Base-by-base conservation (phyloP, 2,113 vertebrate genomes). In the Carollia perspicillata region DNA sequence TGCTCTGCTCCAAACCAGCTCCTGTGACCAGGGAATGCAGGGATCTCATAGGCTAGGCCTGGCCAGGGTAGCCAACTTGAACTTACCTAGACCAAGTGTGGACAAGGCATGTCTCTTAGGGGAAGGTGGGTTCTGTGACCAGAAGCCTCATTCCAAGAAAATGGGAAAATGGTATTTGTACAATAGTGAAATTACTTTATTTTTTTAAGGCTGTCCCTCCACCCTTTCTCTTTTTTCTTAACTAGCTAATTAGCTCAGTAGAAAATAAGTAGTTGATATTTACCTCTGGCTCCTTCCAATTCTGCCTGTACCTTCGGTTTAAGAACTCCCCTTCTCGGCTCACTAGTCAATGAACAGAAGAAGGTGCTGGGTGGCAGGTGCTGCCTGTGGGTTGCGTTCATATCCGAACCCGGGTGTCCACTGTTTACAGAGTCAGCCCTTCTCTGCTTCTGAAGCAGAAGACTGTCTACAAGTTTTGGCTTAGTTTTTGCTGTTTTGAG, bases 401-500 rank as follows among this genome's bases (percentile, higher is more conserved):
- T 2, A n/a, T 72, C 49, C 44, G 53, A 63, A 23, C 23, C 55
- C 28, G 35, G 4, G 1, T 16, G 53, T 69, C 12, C 6, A 9
- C 65, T 49, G 0, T 58, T 86, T 30, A 8, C 0, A 81, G 20
- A 53, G 47, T 35, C 26, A 90, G n/a, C 26, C 12, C 17, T 68
- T 71, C n/a, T 51, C 58, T 90, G 22, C 60, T 35, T 49, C 20
- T 55, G 37, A 58, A 78, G 28, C 8, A 44, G 40, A 84, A 47
- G 68, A 0, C 35, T 66, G 75, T 65, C 51, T 42, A 12, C 4
- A 83, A 33, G 58, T 26, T 75, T 42, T 68, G 71, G 6, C 42
- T 68, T 89, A 35, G 1, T 58, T 97, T 79, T 37, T 91, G 20
- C 69, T 94, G 66, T 42, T 87, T 91, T 60, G 72, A 84, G 49